Percentiles rank a stretch among this genome's conserved stretches.
Evolutionary conservation across 1,140 invertebrate species (phyloP).

Genomic region (Brachionus paranguensis): DNA sequence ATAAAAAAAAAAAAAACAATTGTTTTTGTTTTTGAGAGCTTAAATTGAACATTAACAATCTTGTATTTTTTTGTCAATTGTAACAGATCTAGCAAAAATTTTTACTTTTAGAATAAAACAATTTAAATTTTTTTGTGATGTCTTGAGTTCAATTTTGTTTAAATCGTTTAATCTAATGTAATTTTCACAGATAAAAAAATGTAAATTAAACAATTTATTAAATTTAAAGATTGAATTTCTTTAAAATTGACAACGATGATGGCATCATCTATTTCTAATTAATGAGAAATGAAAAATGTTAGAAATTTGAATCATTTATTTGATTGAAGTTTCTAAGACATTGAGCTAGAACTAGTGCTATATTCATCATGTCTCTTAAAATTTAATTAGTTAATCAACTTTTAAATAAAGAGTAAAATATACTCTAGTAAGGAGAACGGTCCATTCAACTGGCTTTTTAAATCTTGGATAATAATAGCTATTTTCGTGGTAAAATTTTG

Average conservation of each 20-base stretch:
- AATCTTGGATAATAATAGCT: background rate
- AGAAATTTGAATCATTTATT: background rate
- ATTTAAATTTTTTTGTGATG: no score
- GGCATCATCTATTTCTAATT: background rate
- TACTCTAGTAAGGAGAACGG: background rate
- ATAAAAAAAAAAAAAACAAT: no score
- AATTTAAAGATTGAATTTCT: background rate
- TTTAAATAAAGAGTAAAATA: background rate
- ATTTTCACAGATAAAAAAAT: no score
- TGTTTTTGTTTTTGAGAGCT: no score
- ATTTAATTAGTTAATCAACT: background rate
- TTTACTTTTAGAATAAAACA: no score
- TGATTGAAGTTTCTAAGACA: background rate
- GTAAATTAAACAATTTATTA: background rate
- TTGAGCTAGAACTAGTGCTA: background rate
- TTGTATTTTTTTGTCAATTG: no score
- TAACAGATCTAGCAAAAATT: no score
- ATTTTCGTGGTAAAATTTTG: constrained; percentile 20
- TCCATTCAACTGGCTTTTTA: background rate
- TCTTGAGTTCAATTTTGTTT: no score
- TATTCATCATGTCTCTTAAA: background rate
- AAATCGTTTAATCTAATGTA: no score
- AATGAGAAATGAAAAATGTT: background rate
- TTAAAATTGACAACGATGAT: background rate
- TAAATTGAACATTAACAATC: no score